Base-by-base conservation (phyloP, 2,797 vertebrate genomes). In the Siniperca undulata region DNA sequence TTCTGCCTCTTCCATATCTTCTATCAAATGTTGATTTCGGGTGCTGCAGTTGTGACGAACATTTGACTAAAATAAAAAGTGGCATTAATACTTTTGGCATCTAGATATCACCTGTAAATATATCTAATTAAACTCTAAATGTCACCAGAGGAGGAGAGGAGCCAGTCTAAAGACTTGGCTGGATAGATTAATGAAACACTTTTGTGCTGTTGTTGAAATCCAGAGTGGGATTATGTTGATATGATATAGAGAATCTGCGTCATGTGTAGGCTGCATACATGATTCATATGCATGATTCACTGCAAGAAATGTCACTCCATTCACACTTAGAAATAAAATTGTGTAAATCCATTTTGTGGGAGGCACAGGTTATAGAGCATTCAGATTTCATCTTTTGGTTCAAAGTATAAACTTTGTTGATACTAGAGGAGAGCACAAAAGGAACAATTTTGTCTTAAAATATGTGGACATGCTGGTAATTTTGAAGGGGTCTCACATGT, bases 81-180 rank as follows among this genome's bases (percentile, higher is more conserved):
- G 46, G 70, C 42, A 83, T 87, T 86, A 48, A 83, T 40, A 59
- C 27, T 70, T 80, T 68, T 55, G 36, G n/a, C 52, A 66, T 71
- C 52, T 74, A 55, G 69, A 74, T 62, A 52, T 80, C 44, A 52
- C 61, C 52, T 84, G 61, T 72, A 89, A 89, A 92, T 89, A 72
- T 86, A 74, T 80, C 81, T 82, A 90, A 89, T 89, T 86, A 88
- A 87, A 86, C 42, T 85, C 9, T 70, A 87, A 87, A 93, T 88
- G 78, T 88, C 86, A 83, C 66, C 62, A 40, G 3, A 30, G 30
- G 30, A 30, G 30, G 30, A 52, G 6, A 66, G 42, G 38, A 59
- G 27, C 66, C 0, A 5, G 24, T 67, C 17, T 72, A 11, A 53
- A 80, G 42, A 53, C 53, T 85, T 40, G 36, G 3, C 9, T 24